Percentiles rank a stretch among this genome's conserved stretches.
Evolutionary conservation across 2,113 vertebrate species (phyloP).

Genomic region (human): DNA sequence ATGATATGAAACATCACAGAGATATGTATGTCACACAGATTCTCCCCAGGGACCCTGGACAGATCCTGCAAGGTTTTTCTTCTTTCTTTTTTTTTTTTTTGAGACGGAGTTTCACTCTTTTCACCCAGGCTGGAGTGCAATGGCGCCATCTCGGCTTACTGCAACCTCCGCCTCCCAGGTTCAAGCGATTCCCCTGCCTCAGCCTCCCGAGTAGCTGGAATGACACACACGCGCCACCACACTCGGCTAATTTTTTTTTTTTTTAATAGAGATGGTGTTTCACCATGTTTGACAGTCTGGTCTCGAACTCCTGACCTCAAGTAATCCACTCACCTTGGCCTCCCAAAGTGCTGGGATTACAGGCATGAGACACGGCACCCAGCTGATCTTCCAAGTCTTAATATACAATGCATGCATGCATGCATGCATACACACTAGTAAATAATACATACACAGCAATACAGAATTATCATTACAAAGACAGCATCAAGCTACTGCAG

Average conservation of each 20-base stretch:
- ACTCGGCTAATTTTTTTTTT: no score
- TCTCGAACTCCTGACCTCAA: neutral
- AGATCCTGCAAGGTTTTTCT: neutral
- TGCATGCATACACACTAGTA: rapidly evolving
- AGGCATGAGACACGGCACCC: no score
- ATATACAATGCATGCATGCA: no score
- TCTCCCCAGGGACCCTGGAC: neutral
- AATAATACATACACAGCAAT: neutral
- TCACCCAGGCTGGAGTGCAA: no score
- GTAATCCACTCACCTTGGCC: neutral
- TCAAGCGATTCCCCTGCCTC: no score
- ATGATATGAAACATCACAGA: rapidly evolving
- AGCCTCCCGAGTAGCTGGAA: no score
- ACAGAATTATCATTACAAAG: neutral
- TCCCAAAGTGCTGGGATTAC: neutral
- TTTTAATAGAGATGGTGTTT: neutral
- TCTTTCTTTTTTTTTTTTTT: no score
- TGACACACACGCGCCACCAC: rapidly evolving
- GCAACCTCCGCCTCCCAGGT: no score
- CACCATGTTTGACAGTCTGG: neutral
- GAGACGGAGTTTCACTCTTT: no score
- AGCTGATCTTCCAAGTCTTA: no score
- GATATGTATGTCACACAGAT: rapidly evolving
- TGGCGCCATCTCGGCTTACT: no score
- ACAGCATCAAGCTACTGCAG: neutral